phyloP scores from a whole-genome alignment of 2,888 invertebrate genomes.

The Tenthredo livida region DNA sequence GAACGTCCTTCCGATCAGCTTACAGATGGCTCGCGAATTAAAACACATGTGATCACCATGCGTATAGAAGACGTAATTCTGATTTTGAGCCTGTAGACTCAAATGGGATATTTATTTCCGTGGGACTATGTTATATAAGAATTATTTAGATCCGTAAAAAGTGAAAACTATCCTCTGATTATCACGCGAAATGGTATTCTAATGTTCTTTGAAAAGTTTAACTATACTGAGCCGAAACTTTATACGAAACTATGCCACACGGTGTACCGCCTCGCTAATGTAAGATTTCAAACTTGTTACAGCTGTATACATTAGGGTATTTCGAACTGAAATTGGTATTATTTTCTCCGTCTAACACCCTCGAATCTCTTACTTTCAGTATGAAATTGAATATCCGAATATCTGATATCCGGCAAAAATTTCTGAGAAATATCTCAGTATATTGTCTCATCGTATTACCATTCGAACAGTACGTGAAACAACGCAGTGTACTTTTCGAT shows the following conservation, averaged over 20 bases:
- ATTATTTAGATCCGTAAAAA: background rate
- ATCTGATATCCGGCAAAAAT: background rate
- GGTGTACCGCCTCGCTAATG: background rate
- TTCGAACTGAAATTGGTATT: background rate
- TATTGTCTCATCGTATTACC: background rate
- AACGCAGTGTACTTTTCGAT: background rate
- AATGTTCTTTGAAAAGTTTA: background rate
- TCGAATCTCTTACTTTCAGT: background rate
- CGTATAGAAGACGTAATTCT: background rate
- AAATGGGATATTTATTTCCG: background rate
- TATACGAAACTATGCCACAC: background rate
- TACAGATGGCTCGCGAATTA: background rate
- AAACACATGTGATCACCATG: background rate
- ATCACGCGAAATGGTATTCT: background rate
- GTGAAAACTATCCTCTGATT: background rate
- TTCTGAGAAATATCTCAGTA: background rate
- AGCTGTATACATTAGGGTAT: background rate
- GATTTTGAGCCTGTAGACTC: background rate
- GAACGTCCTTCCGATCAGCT: background rate
- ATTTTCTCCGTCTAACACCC: background rate
- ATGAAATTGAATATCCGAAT: background rate
- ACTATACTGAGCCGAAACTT: background rate
- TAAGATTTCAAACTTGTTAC: background rate
- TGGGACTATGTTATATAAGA: background rate
- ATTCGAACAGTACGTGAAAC: background rate